Percentiles rank a stretch among this genome's conserved stretches.
These are phyloP conservation scores for Xenops minutus DNA, from an alignment of 2,797 vertebrate genomes.

Conservation along the genomic window DNA sequence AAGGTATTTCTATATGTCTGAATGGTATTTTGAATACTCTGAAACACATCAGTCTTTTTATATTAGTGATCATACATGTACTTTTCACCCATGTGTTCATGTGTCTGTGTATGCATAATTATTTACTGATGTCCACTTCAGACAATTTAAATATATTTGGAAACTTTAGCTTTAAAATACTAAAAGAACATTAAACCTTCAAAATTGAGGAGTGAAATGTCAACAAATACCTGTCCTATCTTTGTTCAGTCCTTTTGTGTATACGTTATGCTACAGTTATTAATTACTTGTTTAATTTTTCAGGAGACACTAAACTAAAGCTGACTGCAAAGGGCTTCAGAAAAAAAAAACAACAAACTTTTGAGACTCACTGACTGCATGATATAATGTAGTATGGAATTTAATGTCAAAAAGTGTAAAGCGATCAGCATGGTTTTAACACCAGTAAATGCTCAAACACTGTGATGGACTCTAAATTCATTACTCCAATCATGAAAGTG, in stretches of 20 bases:
- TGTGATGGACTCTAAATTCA: neutral
- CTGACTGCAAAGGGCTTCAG: neutral
- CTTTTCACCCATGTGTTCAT: rapidly evolving
- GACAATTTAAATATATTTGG: neutral
- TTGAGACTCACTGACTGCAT: neutral
- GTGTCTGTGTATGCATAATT: neutral
- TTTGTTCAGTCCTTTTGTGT: neutral
- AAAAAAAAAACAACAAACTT: neutral
- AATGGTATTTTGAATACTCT: neutral
- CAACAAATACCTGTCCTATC: neutral
- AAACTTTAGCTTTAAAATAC: neutral
- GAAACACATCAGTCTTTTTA: neutral
- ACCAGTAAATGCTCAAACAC: neutral
- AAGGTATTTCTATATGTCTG: neutral
- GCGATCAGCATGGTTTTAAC: constrained; percentile 15
- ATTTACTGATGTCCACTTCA: neutral
- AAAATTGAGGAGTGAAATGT: neutral
- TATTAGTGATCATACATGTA: neutral
- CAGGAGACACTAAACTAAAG: neutral
- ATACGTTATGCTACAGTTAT: neutral
- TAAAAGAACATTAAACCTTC: neutral
- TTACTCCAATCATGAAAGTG: neutral
- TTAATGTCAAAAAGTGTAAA: constrained; percentile 19
- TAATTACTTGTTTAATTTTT: constrained; percentile 47
- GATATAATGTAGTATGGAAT: neutral